phyloP scores from a whole-genome alignment of 2,888 invertebrate genomes.

The Neoaliturus tenellus region DNA sequence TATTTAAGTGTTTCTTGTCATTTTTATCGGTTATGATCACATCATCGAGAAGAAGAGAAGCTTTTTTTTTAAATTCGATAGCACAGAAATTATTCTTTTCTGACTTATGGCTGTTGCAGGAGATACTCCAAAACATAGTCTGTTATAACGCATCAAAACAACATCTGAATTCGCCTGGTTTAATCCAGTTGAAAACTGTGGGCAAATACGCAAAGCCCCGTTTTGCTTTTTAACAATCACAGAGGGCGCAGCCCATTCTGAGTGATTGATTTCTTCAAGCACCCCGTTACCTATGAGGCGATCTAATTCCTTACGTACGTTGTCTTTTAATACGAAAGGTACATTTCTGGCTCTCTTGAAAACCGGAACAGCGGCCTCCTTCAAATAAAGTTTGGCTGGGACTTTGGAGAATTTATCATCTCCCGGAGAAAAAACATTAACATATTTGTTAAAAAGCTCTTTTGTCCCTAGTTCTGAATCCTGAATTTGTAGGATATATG shows the following conservation, averaged over 20 bases:
- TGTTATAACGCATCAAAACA: constrained; percentile 9
- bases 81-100: not conserved
- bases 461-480: too few species aligned
- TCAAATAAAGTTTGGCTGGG: not conserved
- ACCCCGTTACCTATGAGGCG: not conserved
- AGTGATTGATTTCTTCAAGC: not conserved
- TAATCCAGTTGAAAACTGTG: not conserved
- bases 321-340: not conserved
- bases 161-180: not conserved
- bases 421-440: not conserved
- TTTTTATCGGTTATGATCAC: constrained; percentile 3
- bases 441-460: too few species aligned
- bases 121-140: constrained; percentile 33
- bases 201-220: not conserved
- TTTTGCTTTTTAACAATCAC: not conserved
- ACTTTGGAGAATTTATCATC: constrained; percentile 7
- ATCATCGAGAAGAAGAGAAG: constrained; percentile 4
- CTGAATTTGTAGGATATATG: too few species aligned
- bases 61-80: not conserved
- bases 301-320: not conserved
- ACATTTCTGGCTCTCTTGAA: constrained; percentile 1
- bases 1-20: not conserved
- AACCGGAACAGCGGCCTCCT: not conserved
- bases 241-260: constrained; percentile 26
- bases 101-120: constrained; percentile 1